Evolutionary conservation across 2,113 vertebrate species (phyloP), one percentile per base, ranked within the genome.

Genomic region (Actenoides hombroni): DNA sequence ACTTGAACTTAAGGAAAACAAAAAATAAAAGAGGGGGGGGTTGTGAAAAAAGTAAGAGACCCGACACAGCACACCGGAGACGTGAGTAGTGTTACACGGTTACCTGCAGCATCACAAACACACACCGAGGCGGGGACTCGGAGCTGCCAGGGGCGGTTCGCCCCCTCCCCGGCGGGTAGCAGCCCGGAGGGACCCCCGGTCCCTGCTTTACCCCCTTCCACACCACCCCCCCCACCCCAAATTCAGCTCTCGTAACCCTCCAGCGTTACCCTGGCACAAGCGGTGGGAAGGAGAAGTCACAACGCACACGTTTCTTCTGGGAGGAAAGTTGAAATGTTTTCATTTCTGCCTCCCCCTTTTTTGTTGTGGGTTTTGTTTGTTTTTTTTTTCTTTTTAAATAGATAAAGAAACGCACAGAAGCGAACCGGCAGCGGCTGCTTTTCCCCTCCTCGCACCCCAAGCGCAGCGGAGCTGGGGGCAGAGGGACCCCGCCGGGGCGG

Each of bases 261-360:
- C 83, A 21, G 76, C 51, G 26, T 46, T 70, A 35, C 84, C 79
- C 75, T 31, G 92, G 81, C 88, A 56, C 64, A 48, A 60, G 90
- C 68, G 67, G 77, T 29, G 60, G 78, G 87, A 69, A 73, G 94
- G n/a, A 44, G 57, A 57, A 48, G 71, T 79, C 93, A n/a, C 93
- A 77, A 39, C 88, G 77, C 68, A 39, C 73, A 7, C 89, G 56
- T 61, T 78, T 69, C 73, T 88, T 29, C 39, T 15, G 56, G 25
- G 53, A 75, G 85, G n/a, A 83, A 98, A 98, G 98, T 98, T 98
- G 94, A 93, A 96, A 92, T 97, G 97, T 97, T 98, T 95, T 74
- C 80, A 83, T 97, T 98, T 97, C 95, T 96, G 84, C 95, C 94
- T 88, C 95, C 93, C 86, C 85, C 95, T 86, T 79, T 90, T 86